These are phyloP conservation scores for Cliona cf. orientalis DNA, from an alignment of 37 sponge, comb jelly and placozoan species.

Conservation along the genomic window DNA sequence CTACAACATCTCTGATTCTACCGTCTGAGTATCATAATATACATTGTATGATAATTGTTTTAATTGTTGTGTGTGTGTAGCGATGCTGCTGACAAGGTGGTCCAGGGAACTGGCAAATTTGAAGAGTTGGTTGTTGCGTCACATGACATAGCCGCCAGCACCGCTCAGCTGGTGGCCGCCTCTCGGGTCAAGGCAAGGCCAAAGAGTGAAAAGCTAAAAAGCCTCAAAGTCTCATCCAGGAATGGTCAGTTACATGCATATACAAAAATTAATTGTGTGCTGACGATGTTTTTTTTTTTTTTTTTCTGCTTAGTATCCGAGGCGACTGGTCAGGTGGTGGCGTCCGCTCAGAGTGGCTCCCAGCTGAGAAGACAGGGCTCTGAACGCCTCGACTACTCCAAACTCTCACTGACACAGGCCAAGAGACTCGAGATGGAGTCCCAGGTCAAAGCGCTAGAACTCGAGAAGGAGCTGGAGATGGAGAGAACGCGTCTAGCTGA, in stretches of 20 bases:
- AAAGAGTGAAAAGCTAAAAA: constrained; percentile 75
- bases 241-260: constrained; percentile 44
- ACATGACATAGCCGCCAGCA: constrained; percentile 97
- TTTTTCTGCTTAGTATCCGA: constrained; percentile 71
- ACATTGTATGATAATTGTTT: background rate
- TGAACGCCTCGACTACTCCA: constrained; percentile 62
- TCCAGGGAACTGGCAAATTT: constrained; percentile 90
- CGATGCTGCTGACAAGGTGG: constrained; percentile 93
- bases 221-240: constrained; percentile 81
- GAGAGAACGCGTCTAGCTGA: constrained; percentile 89
- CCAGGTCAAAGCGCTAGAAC: constrained; percentile 85
- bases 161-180: constrained; percentile 98
- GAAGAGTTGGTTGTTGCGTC: constrained; percentile 96
- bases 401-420: constrained; percentile 87
- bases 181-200: constrained; percentile 94
- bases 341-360: constrained; percentile 82
- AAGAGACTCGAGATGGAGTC: constrained; percentile 96
- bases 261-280: too few relatives aligned
- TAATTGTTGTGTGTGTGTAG: constrained; percentile 42
- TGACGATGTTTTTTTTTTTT: background rate
- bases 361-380: constrained; percentile 20
- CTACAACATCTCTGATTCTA: background rate
- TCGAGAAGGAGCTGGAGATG: constrained; percentile 88
- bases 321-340: constrained; percentile 91
- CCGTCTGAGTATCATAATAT: too few relatives aligned